Percentiles rank a stretch among this genome's conserved stretches.
These are phyloP conservation scores for Homalodisca vitripennis DNA, from an alignment of 1,140 invertebrate species.

Conservation along the genomic window DNA sequence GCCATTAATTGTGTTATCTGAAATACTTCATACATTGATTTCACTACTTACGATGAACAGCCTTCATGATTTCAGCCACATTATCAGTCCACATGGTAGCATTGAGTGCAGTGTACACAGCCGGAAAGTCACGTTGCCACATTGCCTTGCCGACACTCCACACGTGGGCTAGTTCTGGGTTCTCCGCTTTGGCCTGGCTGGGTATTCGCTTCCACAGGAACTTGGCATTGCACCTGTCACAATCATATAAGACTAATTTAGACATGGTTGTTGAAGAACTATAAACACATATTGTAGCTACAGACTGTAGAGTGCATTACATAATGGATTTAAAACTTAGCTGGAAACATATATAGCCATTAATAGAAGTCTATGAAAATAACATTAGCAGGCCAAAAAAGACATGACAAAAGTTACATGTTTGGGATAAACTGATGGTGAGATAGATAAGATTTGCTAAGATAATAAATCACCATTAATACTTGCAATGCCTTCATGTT, in stretches of 20 bases:
- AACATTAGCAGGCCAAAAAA: not conserved
- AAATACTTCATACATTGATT: no score
- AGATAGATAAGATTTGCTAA: no score
- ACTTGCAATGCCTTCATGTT: no score
- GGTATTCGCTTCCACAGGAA: conserved; percentile 91
- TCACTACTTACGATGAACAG: conserved; percentile 63
- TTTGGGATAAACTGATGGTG: not conserved
- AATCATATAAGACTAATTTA: not conserved
- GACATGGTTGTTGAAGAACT: not conserved
- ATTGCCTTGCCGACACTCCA: conserved; percentile 82
- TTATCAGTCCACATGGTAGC: conserved; percentile 69
- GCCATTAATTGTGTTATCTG: no score
- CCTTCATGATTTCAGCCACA: conserved; percentile 71
- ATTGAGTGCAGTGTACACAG: conserved; percentile 68
- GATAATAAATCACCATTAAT: no score
- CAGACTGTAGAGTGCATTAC: not conserved
- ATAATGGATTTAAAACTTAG: not conserved
- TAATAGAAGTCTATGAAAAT: not conserved
- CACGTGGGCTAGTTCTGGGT: conserved; percentile 69
- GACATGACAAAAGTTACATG: not conserved
- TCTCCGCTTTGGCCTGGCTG: conserved; percentile 60
- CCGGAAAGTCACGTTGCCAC: conserved; percentile 79
- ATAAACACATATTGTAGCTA: not conserved
- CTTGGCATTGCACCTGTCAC: conserved; percentile 81
- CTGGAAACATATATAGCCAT: not conserved